Percentiles rank a stretch among this genome's conserved stretches.
phyloP scores from a whole-genome alignment of 2,888 invertebrate species.

The Phalera bucephala region DNA sequence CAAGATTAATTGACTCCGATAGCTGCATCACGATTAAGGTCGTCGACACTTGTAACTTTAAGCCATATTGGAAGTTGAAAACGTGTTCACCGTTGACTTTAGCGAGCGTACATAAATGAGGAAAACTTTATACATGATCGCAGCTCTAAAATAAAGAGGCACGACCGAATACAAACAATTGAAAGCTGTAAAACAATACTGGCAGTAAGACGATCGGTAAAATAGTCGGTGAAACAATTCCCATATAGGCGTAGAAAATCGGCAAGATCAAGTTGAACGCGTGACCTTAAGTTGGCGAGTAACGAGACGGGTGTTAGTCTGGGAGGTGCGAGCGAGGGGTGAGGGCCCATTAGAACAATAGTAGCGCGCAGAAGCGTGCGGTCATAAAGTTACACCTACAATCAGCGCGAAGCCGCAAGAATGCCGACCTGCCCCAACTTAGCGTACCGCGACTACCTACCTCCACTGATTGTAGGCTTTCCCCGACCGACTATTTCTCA shows the following conservation, averaged over 20 bases:
- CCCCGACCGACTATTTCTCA: conserved; percentile 18
- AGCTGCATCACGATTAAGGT: conserved; percentile 57
- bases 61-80: conserved; percentile 11
- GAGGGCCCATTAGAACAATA: conserved; percentile 73
- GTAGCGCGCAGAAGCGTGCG: conserved; percentile 72
- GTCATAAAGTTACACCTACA: conserved; percentile 73
- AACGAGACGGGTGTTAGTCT: conserved; percentile 58
- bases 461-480: conserved; percentile 11
- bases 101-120: neutral
- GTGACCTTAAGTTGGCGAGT: conserved; percentile 60
- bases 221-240: conserved; percentile 52
- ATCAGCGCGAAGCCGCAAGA: conserved; percentile 59
- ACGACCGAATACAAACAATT: conserved; percentile 36
- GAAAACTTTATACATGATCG: conserved; percentile 2
- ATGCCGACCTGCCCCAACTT: conserved; percentile 65
- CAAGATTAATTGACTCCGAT: conserved; percentile 72
- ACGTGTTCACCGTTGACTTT: conserved; percentile 1
- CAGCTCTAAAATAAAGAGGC: conserved; percentile 18
- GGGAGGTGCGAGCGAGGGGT: conserved; percentile 48
- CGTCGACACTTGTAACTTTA: conserved; percentile 34
- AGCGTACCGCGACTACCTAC: conserved; percentile 34
- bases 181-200: conserved; percentile 32
- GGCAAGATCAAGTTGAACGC: conserved; percentile 63
- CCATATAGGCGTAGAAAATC: conserved; percentile 64
- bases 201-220: conserved; percentile 35